Conservation (phyloP, 2,113 vertebrate genomes). For the Burhinus bistriatus region DNA sequence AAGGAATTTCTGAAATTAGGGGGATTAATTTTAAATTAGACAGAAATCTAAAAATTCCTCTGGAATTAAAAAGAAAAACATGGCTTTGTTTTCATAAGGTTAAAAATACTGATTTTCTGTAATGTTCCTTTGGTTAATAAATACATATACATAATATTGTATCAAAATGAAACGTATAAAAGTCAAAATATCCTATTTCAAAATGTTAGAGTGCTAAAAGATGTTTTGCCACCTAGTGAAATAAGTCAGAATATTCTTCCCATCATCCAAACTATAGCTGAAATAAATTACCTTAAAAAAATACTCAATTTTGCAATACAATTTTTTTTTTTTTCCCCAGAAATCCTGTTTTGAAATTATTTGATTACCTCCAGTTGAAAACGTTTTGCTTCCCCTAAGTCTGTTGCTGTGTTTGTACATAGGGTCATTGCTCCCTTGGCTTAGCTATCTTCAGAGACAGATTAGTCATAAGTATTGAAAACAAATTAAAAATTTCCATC, state of each 20-base stretch:
- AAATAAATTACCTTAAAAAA: neutral
- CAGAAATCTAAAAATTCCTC: neutral
- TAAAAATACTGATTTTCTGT: neutral
- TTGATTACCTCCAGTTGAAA: neutral
- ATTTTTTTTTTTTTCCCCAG: neutral
- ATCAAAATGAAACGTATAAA: neutral
- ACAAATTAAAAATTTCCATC: neutral
- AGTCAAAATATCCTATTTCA: neutral
- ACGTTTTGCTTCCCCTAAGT: neutral
- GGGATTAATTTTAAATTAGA: neutral
- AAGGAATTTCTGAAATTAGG: neutral
- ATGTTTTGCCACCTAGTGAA: neutral
- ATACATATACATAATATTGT: neutral
- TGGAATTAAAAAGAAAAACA: neutral
- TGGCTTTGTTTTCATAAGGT: neutral
- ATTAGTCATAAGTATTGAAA: neutral
- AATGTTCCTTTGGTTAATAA: neutral
- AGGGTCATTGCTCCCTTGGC: neutral
- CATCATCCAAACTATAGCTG: neutral
- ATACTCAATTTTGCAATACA: neutral
- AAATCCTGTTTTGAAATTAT: neutral
- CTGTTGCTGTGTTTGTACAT: neutral
- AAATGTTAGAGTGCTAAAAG: neutral
- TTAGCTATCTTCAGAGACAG: neutral
- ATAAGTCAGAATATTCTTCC: neutral